Evolutionary conservation across 2,888 invertebrate species (phyloP).

Genomic region (Argynnis bischoffii): DNA sequence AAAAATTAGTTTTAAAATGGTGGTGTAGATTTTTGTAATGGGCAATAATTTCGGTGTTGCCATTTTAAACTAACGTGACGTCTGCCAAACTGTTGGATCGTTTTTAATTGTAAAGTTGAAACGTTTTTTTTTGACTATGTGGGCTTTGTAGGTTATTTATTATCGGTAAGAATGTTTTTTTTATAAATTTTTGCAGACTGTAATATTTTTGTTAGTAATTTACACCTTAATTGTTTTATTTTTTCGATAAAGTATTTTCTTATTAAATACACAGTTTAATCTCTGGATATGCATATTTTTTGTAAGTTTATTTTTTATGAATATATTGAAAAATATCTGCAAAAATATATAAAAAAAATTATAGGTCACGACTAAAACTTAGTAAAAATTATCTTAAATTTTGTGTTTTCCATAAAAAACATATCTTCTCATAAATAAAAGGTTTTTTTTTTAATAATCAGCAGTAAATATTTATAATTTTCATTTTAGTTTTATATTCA

Average conservation of each 20-base stretch:
- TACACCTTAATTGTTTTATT: constrained; percentile 15
- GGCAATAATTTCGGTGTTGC: constrained; percentile 30
- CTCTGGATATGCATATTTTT: constrained; percentile 3
- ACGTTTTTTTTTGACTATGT: constrained; percentile 7
- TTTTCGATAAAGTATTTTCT: constrained; percentile 4
- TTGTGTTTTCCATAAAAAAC: constrained; percentile 1
- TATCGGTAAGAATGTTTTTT: constrained; percentile 17
- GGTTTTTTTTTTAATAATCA: not conserved
- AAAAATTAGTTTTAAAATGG: constrained; percentile 32
- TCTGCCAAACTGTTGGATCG: constrained; percentile 14
- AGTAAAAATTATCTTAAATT: constrained; percentile 4
- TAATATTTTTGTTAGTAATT: constrained; percentile 27
- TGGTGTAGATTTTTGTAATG: constrained; percentile 30
- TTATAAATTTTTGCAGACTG: constrained; percentile 27
- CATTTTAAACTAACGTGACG: constrained; percentile 14
- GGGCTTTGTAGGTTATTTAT: constrained; percentile 15
- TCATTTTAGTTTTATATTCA: not conserved
- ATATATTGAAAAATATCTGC: constrained; percentile 18
- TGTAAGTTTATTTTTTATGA: not conserved
- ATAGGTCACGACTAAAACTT: constrained; percentile 12
- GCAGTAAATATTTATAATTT: not conserved
- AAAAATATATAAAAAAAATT: constrained; percentile 20
- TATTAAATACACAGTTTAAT: not conserved
- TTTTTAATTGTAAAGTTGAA: constrained; percentile 7
- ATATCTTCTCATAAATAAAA: not conserved